A percentile compares a stretch with the other conserved stretches of the same genome.
phyloP scores from a whole-genome alignment of 2,797 vertebrate species.

The Typhlichthys subterraneus region DNA sequence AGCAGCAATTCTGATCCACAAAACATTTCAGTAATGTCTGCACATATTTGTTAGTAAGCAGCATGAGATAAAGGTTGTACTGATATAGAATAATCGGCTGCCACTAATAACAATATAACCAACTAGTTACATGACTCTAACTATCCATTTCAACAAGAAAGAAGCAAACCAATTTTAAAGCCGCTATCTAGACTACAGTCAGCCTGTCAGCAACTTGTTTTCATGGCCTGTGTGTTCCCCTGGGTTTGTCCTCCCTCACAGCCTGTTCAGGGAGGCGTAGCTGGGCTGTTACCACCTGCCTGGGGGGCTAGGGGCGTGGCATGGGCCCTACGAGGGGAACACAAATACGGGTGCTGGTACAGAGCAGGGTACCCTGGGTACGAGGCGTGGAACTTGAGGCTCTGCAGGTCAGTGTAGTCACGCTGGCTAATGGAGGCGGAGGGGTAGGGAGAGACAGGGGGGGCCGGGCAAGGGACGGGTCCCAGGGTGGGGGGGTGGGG shows the following conservation, averaged over 20 bases:
- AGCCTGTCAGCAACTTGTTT: too few species aligned
- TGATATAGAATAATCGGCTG: too few species aligned
- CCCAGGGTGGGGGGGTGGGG: slow-evolving; percentile 70
- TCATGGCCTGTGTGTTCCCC: not conserved
- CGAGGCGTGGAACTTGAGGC: slow-evolving; percentile 82
- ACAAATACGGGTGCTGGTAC: slow-evolving; percentile 90
- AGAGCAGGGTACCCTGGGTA: slow-evolving; percentile 85
- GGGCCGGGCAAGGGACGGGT: slow-evolving; percentile 49
- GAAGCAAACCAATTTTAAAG: too few species aligned
- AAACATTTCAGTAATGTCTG: not conserved
- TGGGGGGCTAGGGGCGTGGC: slow-evolving; percentile 81
- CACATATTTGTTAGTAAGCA: not conserved
- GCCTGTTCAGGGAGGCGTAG: slow-evolving; percentile 86
- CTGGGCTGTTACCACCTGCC: slow-evolving; percentile 88
- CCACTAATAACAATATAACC: too few species aligned
- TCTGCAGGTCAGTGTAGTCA: slow-evolving; percentile 88
- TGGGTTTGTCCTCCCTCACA: slow-evolving; percentile 54
- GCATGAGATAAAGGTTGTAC: not conserved
- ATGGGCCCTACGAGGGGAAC: slow-evolving; percentile 84
- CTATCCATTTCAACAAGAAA: too few species aligned
- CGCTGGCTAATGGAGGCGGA: slow-evolving; percentile 78
- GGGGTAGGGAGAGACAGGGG: slow-evolving; percentile 58
- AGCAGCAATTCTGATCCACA: not conserved
- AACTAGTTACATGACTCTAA: too few species aligned
- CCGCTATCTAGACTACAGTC: too few species aligned